Evolutionary conservation across 2,113 vertebrate genomes (phyloP), one percentile per base, ranked within the genome.

Genomic region (Genyomyrus donnyi): DNA sequence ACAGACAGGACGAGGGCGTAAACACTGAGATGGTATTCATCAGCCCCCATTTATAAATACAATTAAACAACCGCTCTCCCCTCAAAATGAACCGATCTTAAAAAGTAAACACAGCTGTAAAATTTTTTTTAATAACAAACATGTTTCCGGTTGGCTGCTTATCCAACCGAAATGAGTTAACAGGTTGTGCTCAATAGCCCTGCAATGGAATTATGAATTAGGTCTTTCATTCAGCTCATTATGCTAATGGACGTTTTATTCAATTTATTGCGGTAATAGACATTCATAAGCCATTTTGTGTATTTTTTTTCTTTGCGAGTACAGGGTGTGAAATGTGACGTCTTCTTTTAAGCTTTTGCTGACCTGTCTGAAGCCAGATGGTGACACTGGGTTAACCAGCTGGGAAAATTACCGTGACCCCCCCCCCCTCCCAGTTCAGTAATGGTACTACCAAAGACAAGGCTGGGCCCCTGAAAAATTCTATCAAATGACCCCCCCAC

Each of bases 191-290:
- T 80, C 74, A 35, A 80, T 80, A 35, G 17, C 48, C 24, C 85
- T 19, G 85, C 85, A 56, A 35, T 48, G 85, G 85, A 87, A 87
- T 53, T 50, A 80, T 80, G 74, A 80, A 80, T 80, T 77, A 39
- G 13, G 70, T 77, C 70, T 77, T 77, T 77, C 70, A 39, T 77
- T 80, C 74, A 39, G 5, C 31, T 80, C 74, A 80, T 80, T 80
- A 80, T 80, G 35, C 74, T 80, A 80, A 80, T 80, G 31, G 74
- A 42, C 74, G 2, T 80, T 80, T 80, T 17, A 80, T 80, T 80
- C 74, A 39, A 80, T 80, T 80, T 80, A 42, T 80, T 80, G 42
- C 31, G 35, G 74, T 80, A 80, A 80, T 42, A 80, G 35, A 42
- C 74, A 80, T 31, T 70, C n/a, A 70, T 42, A 80, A 80, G 31